These are phyloP conservation scores for Drosophila tsacasi DNA, from an alignment of 1,140 invertebrate genomes.

Conservation along the genomic window DNA sequence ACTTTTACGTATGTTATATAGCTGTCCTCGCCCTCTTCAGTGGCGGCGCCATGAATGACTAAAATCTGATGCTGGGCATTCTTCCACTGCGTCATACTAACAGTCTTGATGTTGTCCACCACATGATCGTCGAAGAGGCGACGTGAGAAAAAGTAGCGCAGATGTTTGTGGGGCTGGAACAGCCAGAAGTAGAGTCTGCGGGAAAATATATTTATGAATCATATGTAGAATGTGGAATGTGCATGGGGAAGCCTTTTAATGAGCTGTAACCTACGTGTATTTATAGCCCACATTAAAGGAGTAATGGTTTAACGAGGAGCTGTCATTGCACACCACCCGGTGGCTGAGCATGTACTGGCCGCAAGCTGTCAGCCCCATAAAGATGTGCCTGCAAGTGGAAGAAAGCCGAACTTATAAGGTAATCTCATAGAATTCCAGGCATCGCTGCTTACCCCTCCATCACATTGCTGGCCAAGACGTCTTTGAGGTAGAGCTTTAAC, in stretches of 20 bases:
- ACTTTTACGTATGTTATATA: constrained; percentile 84
- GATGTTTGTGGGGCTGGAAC: constrained; percentile 78
- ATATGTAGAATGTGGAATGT: not conserved
- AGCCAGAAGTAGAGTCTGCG: constrained; percentile 82
- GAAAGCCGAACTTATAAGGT: constrained; percentile 34
- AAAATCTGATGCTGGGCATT: constrained; percentile 86
- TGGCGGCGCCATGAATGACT: constrained; percentile 86
- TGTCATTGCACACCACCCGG: constrained; percentile 88
- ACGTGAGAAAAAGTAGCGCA: constrained; percentile 80
- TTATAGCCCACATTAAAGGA: constrained; percentile 83
- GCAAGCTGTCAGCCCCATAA: constrained; percentile 97
- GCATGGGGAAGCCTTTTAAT: not conserved
- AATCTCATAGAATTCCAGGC: not conserved
- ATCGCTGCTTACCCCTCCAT: constrained; percentile 73
- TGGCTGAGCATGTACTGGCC: constrained; percentile 96
- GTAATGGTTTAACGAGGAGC: constrained; percentile 68
- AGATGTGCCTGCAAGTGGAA: constrained; percentile 89
- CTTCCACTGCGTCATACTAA: constrained; percentile 88
- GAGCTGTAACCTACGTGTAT: constrained; percentile 65
- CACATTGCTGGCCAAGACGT: constrained; percentile 86
- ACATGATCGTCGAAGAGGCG: constrained; percentile 87
- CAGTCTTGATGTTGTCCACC: constrained; percentile 87
- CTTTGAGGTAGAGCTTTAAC: constrained; percentile 87
- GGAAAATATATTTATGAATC: not conserved
- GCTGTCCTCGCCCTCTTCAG: constrained; percentile 82